Conservation (phyloP, 2,797 vertebrate species). For the Dicrostonyx torquatus region DNA sequence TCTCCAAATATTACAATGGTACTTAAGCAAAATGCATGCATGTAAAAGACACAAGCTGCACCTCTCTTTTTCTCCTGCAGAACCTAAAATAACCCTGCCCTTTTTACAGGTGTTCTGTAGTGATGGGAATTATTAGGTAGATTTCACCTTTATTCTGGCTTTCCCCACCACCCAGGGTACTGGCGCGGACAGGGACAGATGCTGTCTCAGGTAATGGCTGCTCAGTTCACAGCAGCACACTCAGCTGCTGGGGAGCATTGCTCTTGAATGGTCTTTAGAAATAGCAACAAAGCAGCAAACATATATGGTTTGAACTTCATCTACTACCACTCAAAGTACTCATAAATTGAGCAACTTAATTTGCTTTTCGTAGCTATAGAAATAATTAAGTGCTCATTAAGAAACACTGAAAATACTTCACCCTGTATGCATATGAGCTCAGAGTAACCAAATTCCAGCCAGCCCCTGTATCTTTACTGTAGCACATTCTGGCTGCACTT, state of each 20-base stretch:
- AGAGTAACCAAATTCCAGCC: slow-evolving; percentile 52
- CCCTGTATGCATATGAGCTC: background rate
- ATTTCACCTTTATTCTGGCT: background rate
- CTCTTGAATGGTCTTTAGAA: slow-evolving; percentile 80
- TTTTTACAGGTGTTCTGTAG: background rate
- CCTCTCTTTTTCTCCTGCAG: background rate
- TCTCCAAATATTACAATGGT: background rate
- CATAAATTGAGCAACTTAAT: slow-evolving; percentile 73
- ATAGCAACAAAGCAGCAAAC: slow-evolving; percentile 82
- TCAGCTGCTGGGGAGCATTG: slow-evolving; percentile 78
- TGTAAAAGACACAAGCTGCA: background rate
- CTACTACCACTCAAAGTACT: slow-evolving; percentile 58
- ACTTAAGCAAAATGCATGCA: background rate
- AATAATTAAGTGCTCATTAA: slow-evolving; percentile 70
- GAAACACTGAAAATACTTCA: slow-evolving; percentile 64
- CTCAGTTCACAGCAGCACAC: slow-evolving; percentile 71
- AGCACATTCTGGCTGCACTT: slow-evolving; percentile 39
- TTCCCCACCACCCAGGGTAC: background rate
- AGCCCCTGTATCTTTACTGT: slow-evolving; percentile 61
- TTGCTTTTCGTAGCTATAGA: slow-evolving; percentile 78
- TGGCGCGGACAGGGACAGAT: slow-evolving; percentile 68
- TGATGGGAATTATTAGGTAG: background rate
- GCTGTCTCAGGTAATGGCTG: slow-evolving; percentile 73
- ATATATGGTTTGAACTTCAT: slow-evolving; percentile 79
- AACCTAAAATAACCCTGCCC: background rate